A percentile compares a stretch with the other conserved stretches of the same genome.
phyloP scores from a whole-genome alignment of 1,140 invertebrate species.

The Orius laevigatus region DNA sequence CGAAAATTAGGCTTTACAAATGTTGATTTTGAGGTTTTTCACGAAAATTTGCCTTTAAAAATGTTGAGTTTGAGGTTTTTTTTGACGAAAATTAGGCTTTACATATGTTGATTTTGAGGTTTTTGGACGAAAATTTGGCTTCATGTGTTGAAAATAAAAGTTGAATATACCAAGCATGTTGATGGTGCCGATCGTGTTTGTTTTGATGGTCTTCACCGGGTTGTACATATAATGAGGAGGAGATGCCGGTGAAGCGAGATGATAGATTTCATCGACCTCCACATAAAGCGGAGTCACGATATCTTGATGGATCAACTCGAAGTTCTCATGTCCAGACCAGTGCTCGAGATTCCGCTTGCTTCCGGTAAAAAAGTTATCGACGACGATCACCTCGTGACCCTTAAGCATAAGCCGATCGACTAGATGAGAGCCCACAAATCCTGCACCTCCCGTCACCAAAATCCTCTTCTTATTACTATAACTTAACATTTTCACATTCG shows the following conservation, averaged over 20 bases:
- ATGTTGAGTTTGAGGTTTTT: too few relatives aligned
- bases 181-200: constrained; percentile 97
- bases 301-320: constrained; percentile 97
- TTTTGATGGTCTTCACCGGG: constrained; percentile 99
- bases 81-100: too few relatives aligned
- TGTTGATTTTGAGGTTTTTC: too few relatives aligned
- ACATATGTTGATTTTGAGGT: too few relatives aligned
- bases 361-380: constrained; percentile 97
- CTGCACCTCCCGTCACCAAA: constrained; percentile 91
- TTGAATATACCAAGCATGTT: constrained; percentile 97
- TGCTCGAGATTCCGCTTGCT: constrained; percentile 94
- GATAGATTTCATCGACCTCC: constrained; percentile 99
- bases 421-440: constrained; percentile 97
- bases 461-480: constrained; percentile 83
- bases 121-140: too few relatives aligned
- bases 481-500: constrained; percentile 76
- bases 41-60: too few relatives aligned
- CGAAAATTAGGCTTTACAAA: too few relatives aligned
- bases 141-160: too few relatives aligned
- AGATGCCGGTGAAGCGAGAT: constrained; percentile 94
- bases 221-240: constrained; percentile 99
- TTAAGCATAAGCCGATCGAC: constrained; percentile 89
- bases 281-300: constrained; percentile 96
- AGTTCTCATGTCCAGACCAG: constrained; percentile 98
- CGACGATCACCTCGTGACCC: constrained; percentile 96